Evolutionary conservation across 2,797 vertebrate species (phyloP).

Genomic region (Scolopax rusticola): DNA sequence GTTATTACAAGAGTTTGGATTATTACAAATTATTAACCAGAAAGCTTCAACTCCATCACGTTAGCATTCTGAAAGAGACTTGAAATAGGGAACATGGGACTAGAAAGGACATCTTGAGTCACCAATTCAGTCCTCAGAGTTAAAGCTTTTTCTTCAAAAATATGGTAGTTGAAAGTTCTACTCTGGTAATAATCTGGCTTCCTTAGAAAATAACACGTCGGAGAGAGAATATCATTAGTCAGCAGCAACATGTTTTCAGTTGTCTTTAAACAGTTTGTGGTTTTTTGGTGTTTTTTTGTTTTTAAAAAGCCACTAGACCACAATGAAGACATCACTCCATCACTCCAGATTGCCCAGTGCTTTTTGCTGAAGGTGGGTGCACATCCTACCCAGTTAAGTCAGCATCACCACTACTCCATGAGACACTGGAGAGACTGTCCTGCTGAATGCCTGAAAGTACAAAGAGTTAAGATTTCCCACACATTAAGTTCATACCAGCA

Average conservation of each 20-base stretch:
- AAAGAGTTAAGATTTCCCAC: neutral
- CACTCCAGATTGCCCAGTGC: neutral
- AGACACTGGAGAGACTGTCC: neutral
- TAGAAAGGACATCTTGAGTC: neutral
- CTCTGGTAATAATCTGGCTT: slow-evolving; percentile 3
- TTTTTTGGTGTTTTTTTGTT: neutral
- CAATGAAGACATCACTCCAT: neutral
- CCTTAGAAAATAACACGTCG: slow-evolving; percentile 13
- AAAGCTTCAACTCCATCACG: accelerated
- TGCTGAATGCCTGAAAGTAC: neutral
- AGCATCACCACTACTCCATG: neutral
- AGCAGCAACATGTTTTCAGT: neutral
- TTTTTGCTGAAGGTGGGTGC: neutral
- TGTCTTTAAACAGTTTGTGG: neutral
- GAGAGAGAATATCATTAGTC: neutral
- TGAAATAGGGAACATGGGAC: neutral
- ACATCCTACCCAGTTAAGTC: neutral
- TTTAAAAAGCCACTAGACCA: neutral
- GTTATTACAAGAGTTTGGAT: neutral
- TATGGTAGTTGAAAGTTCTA: slow-evolving; percentile 4
- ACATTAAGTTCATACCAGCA: neutral
- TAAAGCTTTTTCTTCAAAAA: slow-evolving; percentile 5
- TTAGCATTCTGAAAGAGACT: neutral
- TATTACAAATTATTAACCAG: neutral
- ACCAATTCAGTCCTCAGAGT: neutral